A percentile compares a stretch with the other conserved stretches of the same genome.
phyloP scores from a whole-genome alignment of 2,113 vertebrate species.

The Polypterus senegalus region DNA sequence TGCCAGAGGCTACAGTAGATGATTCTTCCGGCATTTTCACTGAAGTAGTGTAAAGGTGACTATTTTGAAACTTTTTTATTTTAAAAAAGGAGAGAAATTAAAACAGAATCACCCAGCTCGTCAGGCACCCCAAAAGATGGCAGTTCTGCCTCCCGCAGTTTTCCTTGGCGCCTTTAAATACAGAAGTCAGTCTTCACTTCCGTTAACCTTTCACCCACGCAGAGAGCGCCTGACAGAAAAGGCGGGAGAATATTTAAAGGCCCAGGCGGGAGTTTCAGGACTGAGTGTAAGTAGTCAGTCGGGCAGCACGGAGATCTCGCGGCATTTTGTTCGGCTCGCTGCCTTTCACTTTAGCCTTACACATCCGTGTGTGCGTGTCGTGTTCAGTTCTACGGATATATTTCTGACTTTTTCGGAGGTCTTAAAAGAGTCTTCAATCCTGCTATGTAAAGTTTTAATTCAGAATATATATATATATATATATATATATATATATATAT shows the following conservation, averaged over 20 bases:
- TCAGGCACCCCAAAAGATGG: constrained; percentile 8
- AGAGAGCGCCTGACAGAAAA: constrained; percentile 10
- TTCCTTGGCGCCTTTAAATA: constrained; percentile 64
- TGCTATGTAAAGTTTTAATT: too few relatives aligned
- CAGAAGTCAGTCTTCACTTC: constrained; percentile 40
- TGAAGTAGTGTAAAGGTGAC: background rate
- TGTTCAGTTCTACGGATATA: too few relatives aligned
- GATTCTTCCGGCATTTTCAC: constrained; percentile 49
- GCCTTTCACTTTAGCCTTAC: too few relatives aligned
- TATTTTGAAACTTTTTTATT: background rate
- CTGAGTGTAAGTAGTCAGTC: too few relatives aligned
- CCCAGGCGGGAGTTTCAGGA: constrained; percentile 1
- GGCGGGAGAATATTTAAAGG: constrained; percentile 57
- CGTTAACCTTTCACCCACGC: constrained; percentile 33
- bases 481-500: too few relatives aligned
- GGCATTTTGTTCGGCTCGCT: too few relatives aligned
- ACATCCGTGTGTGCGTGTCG: too few relatives aligned
- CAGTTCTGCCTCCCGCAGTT: constrained; percentile 17
- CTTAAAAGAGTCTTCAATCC: too few relatives aligned
- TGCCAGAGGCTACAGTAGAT: constrained; percentile 26
- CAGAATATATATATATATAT: too few relatives aligned
- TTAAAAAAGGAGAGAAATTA: background rate
- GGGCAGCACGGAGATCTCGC: too few relatives aligned
- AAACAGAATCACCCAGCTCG: background rate
- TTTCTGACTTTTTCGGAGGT: too few relatives aligned